Percentiles rank a stretch among this genome's conserved stretches.
phyloP scores from a whole-genome alignment of 2,888 invertebrate species.

The Pelosia muscerda region DNA sequence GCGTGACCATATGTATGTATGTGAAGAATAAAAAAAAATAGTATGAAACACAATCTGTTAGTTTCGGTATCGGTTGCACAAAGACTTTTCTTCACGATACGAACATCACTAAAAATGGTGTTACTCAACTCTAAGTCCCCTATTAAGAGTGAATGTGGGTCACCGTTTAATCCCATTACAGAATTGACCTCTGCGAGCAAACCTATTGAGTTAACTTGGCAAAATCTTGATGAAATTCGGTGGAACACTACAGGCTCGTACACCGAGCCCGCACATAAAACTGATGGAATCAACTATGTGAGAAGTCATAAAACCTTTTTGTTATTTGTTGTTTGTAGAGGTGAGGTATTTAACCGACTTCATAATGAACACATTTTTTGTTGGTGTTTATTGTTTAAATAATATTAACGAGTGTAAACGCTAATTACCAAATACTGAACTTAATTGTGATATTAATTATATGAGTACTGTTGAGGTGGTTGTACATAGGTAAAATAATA shows the following conservation, averaged over 20 bases:
- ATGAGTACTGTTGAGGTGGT: background rate
- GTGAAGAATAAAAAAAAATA: too few species aligned
- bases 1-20: too few species aligned
- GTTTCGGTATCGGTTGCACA: too few species aligned
- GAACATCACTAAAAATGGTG: constrained; percentile 43
- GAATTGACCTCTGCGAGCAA: constrained; percentile 53
- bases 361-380: background rate
- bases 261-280: constrained; percentile 34
- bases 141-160: constrained; percentile 61
- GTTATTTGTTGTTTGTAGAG: constrained; percentile 21
- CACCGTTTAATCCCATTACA: constrained; percentile 66
- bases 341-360: background rate
- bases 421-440: background rate
- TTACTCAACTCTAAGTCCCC: constrained; percentile 47
- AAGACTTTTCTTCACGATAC: constrained; percentile 27
- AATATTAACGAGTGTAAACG: background rate
- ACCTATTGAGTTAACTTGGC: constrained; percentile 54
- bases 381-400: background rate
- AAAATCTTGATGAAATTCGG: constrained; percentile 52
- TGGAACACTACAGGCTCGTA: constrained; percentile 28
- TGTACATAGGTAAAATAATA: background rate
- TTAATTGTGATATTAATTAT: background rate
- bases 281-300: constrained; percentile 37
- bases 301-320: constrained; percentile 26
- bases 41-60: too few species aligned